phyloP scores from a whole-genome alignment of 2,797 vertebrate genomes.

The Cirrhinus mrigala region DNA sequence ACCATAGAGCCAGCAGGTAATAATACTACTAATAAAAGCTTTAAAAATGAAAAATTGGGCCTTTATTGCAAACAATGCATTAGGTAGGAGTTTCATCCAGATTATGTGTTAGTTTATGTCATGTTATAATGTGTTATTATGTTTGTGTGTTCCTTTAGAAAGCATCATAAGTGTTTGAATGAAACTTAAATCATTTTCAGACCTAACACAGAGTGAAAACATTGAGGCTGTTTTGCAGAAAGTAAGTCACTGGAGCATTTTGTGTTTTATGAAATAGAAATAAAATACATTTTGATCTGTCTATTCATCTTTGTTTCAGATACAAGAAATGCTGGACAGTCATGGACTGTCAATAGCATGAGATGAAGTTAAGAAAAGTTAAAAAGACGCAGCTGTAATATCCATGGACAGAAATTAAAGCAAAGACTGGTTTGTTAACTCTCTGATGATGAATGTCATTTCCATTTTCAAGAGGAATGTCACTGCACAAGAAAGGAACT shows the following conservation, averaged over 20 bases:
- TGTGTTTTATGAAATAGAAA: not conserved
- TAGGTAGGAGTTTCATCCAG: not conserved
- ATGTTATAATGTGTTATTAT: not conserved
- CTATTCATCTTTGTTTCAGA: not conserved
- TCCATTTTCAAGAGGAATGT: not conserved
- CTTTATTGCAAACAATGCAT: not conserved
- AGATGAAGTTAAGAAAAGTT: not conserved
- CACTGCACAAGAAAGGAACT: not conserved
- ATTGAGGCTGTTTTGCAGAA: not conserved
- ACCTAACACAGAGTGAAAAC: not conserved
- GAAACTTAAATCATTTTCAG: not conserved
- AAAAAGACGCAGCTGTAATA: not conserved
- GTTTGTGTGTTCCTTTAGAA: not conserved
- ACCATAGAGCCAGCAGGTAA: not conserved
- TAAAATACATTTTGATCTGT: not conserved
- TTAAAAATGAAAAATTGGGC: slow-evolving; percentile 6
- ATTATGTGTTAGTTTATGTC: not conserved
- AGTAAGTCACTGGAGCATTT: not conserved
- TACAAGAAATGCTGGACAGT: not conserved
- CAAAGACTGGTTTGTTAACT: not conserved
- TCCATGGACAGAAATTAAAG: not conserved
- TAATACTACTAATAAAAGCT: not conserved
- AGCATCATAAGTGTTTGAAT: not conserved
- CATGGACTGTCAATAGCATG: not conserved
- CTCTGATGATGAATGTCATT: not conserved